Conservation (phyloP, 1,140 invertebrate species). For the Portunus trituberculatus region DNA sequence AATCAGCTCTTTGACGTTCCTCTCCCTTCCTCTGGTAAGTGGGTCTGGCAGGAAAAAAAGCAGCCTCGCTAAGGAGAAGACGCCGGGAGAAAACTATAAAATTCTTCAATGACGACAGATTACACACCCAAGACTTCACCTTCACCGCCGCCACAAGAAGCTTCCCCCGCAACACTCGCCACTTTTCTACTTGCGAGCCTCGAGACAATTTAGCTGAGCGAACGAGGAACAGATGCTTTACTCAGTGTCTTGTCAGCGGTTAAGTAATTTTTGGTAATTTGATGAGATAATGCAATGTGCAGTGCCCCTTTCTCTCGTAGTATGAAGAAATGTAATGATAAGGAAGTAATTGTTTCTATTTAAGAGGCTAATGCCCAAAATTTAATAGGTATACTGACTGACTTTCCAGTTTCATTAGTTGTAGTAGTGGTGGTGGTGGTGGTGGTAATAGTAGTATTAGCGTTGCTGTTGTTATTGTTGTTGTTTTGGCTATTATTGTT, state of each 20-base stretch:
- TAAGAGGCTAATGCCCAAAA: not conserved
- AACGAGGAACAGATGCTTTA: not conserved
- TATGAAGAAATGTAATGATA: not conserved
- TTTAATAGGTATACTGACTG: not conserved
- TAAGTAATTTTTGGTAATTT: not conserved
- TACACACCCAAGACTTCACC: not conserved
- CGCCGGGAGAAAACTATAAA: not conserved
- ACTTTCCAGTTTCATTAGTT: too few relatives aligned
- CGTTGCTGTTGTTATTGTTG: too few relatives aligned
- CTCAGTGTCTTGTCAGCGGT: not conserved
- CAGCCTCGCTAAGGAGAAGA: not conserved
- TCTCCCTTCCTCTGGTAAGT: not conserved
- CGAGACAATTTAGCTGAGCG: conserved; percentile 1
- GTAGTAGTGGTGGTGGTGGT: too few relatives aligned
- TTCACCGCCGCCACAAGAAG: not conserved
- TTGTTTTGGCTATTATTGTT: too few relatives aligned
- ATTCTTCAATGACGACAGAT: conserved; percentile 21
- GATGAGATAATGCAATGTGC: not conserved
- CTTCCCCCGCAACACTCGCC: not conserved
- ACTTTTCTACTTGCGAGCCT: not conserved
- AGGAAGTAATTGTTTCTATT: not conserved
- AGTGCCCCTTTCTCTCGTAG: not conserved
- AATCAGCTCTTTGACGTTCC: not conserved
- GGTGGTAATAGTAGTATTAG: too few relatives aligned
- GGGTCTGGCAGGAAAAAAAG: not conserved